These are phyloP conservation scores for Hepsetus odoe DNA, from an alignment of 2,113 vertebrate genomes.

Conservation along the genomic window DNA sequence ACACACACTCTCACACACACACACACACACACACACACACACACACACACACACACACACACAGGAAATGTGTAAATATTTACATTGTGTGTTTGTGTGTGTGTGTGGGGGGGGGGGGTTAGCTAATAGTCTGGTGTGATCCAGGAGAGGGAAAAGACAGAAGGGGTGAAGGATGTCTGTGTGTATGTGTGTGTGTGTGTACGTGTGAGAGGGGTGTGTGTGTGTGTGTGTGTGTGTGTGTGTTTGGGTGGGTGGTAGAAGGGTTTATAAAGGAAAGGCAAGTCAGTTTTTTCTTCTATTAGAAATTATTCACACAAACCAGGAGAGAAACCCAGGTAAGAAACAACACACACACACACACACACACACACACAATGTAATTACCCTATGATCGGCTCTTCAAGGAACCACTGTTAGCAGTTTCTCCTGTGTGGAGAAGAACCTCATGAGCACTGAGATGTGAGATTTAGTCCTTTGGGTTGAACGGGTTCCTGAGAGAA, in stretches of 20 bases:
- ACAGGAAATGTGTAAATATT: slow-evolving; percentile 35
- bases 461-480: no score
- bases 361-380: neutral
- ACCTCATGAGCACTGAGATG: no score
- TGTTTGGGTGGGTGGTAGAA: slow-evolving; percentile 58
- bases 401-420: no score
- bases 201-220: slow-evolving; percentile 3
- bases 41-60: no score
- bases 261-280: slow-evolving; percentile 74
- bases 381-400: no score
- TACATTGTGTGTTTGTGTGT: no score
- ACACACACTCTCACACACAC: no score
- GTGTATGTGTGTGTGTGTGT: neutral
- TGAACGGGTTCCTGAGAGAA: no score
- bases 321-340: slow-evolving; percentile 28
- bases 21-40: no score
- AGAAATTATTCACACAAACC: slow-evolving; percentile 61
- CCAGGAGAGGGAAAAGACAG: slow-evolving; percentile 61
- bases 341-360: neutral
- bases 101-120: slow-evolving; percentile 62
- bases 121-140: slow-evolving; percentile 68
- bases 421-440: no score
- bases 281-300: slow-evolving; percentile 60
- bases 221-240: slow-evolving; percentile 41
- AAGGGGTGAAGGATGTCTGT: slow-evolving; percentile 55